Evolutionary conservation across 2,797 vertebrate genomes (phyloP).

Genomic region (Coilia nasus): DNA sequence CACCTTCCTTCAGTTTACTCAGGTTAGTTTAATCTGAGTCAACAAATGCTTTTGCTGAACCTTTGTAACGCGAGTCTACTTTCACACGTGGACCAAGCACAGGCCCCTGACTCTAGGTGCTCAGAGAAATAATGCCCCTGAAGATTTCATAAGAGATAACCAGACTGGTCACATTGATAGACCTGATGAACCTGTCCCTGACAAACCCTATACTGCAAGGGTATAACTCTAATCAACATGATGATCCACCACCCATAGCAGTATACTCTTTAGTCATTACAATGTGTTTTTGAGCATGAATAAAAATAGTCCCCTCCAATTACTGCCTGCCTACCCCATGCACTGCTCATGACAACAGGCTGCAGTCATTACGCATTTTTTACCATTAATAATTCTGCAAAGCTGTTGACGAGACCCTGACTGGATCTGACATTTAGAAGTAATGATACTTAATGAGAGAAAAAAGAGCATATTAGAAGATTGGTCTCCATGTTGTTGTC

Average conservation of each 20-base stretch:
- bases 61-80: no score
- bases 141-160: neutral
- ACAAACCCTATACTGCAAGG: no score
- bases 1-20: no score
- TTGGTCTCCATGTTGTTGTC: neutral
- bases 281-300: neutral
- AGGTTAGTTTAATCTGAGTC: no score
- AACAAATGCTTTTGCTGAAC: no score
- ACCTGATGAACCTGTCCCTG: no score
- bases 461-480: neutral
- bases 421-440: neutral
- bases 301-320: neutral
- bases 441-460: neutral
- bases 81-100: no score
- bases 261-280: no score
- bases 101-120: no score
- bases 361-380: neutral
- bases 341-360: neutral
- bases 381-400: neutral
- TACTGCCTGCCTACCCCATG: neutral
- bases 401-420: neutral
- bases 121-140: no score
- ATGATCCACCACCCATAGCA: neutral
- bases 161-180: neutral
- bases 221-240: neutral